Conservation (phyloP, 2,888 invertebrate species). For the Tachina fera region DNA sequence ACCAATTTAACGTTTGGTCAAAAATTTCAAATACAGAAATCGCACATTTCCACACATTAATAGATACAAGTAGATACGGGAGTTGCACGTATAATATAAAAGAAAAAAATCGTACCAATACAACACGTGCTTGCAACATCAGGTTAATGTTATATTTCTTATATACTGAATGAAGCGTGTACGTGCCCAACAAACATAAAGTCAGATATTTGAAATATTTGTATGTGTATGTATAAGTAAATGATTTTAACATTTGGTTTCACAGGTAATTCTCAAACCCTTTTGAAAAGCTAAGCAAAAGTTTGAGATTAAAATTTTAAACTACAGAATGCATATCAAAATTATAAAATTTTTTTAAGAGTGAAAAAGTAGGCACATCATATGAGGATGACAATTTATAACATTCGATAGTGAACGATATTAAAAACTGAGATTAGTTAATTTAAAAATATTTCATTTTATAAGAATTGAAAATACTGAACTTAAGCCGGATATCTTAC, state of each 20-base stretch:
- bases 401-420: too few species aligned
- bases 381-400: too few species aligned
- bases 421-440: too few species aligned
- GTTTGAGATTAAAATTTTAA: too few species aligned
- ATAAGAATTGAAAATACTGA: too few species aligned
- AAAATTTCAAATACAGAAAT: not conserved
- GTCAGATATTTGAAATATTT: not conserved
- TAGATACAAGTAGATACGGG: not conserved
- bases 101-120: conserved; percentile 51
- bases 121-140: conserved; percentile 66
- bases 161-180: not conserved
- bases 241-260: not conserved
- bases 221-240: not conserved
- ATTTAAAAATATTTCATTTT: too few species aligned
- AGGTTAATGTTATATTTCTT: conserved; percentile 55
- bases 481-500: too few species aligned
- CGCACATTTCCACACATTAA: not conserved
- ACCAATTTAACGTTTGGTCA: not conserved
- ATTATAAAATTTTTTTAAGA: too few species aligned
- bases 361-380: too few species aligned
- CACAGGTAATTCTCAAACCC: not conserved
- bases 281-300: too few species aligned
- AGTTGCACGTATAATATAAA: conserved; percentile 6
- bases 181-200: conserved; percentile 1
- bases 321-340: too few species aligned